Percentiles rank a stretch among this genome's conserved stretches.
Evolutionary conservation across 1,140 invertebrate genomes (phyloP).

Genomic region (Diabrotica virgifera): DNA sequence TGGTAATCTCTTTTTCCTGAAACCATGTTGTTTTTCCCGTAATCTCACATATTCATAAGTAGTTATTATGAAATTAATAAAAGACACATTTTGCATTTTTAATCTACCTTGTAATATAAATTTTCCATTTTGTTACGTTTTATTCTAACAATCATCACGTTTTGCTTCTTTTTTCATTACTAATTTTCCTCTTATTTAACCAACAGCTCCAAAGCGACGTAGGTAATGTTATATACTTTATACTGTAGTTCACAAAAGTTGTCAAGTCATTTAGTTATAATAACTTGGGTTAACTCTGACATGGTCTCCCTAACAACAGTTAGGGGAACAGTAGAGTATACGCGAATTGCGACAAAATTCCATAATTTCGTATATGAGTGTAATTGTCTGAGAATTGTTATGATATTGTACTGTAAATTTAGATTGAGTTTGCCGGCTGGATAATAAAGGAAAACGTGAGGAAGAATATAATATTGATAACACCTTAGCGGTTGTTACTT

Average conservation of each 20-base stretch:
- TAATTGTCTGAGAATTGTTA: conserved; percentile 2
- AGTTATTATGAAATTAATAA: no score
- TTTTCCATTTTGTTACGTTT: no score
- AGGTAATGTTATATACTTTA: neutral
- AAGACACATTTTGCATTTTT: no score
- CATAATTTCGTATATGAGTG: conserved; percentile 1
- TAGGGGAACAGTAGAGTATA: neutral
- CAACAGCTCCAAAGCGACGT: no score
- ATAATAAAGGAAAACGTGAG: neutral
- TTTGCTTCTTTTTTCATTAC: no score
- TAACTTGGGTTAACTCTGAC: neutral
- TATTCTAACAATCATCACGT: no score
- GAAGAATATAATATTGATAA: neutral
- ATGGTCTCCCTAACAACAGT: neutral
- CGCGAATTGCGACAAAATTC: neutral
- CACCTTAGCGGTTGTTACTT: neutral
- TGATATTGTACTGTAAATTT: neutral
- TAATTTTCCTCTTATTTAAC: no score
- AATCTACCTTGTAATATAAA: no score
- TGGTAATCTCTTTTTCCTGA: no score
- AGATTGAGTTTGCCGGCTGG: neutral
- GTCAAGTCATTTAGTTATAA: conserved; percentile 2
- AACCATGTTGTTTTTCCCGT: no score
- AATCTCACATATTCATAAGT: no score
- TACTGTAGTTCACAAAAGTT: conserved; percentile 1